phyloP scores from a whole-genome alignment of 2,888 invertebrate genomes.

The Steinernema scapterisci region DNA sequence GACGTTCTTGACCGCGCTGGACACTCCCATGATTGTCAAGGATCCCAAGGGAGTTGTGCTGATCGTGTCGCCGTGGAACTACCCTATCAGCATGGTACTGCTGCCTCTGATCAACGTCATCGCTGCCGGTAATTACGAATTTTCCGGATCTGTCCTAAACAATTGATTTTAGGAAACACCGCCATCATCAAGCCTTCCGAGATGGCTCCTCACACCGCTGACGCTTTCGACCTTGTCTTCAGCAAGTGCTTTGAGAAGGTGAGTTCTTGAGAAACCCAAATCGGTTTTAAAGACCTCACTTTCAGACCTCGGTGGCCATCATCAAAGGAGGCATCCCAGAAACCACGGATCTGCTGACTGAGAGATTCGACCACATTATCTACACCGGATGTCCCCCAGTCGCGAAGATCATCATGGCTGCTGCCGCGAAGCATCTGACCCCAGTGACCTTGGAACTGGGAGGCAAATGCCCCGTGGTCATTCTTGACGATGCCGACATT shows the following conservation, averaged over 20 bases:
- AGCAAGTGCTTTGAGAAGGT: slow-evolving; percentile 56
- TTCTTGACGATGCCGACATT: slow-evolving; percentile 81
- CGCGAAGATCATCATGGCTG: slow-evolving; percentile 85
- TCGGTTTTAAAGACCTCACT: not conserved
- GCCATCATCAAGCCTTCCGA: slow-evolving; percentile 64
- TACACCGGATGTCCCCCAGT: slow-evolving; percentile 82
- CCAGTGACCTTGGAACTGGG: slow-evolving; percentile 91
- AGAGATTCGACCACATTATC: slow-evolving; percentile 92
- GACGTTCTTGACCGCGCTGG: slow-evolving; percentile 41
- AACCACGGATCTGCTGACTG: slow-evolving; percentile 82
- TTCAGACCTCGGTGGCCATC: slow-evolving; percentile 72
- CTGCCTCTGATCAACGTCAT: slow-evolving; percentile 58
- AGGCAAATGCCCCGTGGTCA: slow-evolving; percentile 79
- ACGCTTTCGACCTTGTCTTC: slow-evolving; percentile 48
- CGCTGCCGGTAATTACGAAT: slow-evolving; percentile 48
- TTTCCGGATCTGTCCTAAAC: not conserved
- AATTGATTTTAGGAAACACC: slow-evolving; percentile 52
- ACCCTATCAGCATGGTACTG: slow-evolving; percentile 75
- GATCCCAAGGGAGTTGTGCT: slow-evolving; percentile 91
- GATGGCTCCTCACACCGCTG: slow-evolving; percentile 50
- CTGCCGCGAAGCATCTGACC: slow-evolving; percentile 86
- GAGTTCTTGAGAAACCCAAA: not conserved
- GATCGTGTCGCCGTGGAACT: slow-evolving; percentile 87
- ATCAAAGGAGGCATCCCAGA: slow-evolving; percentile 82
- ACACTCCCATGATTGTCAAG: slow-evolving; percentile 65